These are phyloP conservation scores for Odontophorus gujanensis DNA, from an alignment of 2,113 vertebrate species.

Conservation along the genomic window DNA sequence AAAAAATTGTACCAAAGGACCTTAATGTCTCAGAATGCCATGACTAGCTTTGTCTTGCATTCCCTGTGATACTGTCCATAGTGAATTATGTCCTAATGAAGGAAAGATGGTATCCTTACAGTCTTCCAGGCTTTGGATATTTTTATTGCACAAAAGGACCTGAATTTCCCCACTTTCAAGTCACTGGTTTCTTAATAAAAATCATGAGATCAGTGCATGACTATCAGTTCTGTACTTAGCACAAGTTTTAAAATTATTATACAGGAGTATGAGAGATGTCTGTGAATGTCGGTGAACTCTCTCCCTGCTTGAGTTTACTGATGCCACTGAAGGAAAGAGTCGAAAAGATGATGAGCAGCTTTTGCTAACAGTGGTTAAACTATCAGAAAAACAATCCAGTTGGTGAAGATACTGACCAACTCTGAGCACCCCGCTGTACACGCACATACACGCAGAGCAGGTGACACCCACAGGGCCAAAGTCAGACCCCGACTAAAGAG, in stretches of 20 bases:
- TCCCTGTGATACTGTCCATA: background rate
- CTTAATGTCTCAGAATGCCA: background rate
- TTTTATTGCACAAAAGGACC: background rate
- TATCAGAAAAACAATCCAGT: background rate
- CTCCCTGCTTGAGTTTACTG: background rate
- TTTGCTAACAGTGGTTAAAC: background rate
- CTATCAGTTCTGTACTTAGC: background rate
- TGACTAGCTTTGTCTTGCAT: background rate
- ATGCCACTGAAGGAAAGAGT: background rate
- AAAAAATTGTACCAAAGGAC: background rate
- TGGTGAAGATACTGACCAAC: background rate
- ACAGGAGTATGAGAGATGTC: background rate
- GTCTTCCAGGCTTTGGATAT: background rate
- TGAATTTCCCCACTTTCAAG: background rate
- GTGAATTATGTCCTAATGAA: background rate
- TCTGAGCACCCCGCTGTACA: background rate
- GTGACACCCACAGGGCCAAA: background rate
- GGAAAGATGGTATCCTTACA: background rate
- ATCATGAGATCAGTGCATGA: background rate
- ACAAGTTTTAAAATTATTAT: accelerated
- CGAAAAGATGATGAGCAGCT: accelerated
- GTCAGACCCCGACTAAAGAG: background rate
- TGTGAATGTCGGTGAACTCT: background rate
- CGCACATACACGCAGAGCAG: background rate
- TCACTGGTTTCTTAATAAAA: background rate